Percentiles rank a stretch among this genome's conserved stretches.
Evolutionary conservation across 2,888 invertebrate genomes (phyloP).

Genomic region (Sycophila texana): DNA sequence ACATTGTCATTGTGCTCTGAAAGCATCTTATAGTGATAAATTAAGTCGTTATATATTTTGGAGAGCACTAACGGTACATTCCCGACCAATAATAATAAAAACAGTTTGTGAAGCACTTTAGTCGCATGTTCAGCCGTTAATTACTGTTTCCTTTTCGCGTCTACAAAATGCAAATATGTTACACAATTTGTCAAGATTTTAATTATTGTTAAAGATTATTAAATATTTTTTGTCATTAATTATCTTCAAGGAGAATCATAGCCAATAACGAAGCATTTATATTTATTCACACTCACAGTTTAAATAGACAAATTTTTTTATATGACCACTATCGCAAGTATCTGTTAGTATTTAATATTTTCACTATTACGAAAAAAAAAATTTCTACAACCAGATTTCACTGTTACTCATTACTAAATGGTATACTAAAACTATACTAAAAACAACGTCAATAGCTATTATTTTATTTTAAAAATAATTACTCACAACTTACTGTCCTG

Average conservation of each 20-base stretch:
- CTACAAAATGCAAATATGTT: background rate
- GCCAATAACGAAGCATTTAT: constrained; percentile 4
- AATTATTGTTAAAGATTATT: background rate
- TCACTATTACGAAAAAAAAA: background rate
- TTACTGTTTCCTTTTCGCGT: background rate
- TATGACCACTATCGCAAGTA: constrained; percentile 33
- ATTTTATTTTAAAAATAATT: constrained; percentile 2
- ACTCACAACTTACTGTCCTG: background rate
- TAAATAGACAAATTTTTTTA: constrained; percentile 23
- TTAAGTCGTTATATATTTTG: too few species aligned
- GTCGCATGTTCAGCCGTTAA: background rate
- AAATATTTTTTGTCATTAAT: background rate
- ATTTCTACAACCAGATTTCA: background rate
- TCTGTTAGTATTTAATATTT: background rate
- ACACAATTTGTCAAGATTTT: background rate
- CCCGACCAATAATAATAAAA: background rate
- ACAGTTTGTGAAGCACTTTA: background rate
- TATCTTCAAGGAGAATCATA: background rate
- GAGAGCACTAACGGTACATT: too few species aligned
- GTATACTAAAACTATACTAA: background rate
- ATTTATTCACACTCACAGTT: constrained; percentile 32
- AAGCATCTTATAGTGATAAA: too few species aligned
- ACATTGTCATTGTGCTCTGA: background rate
- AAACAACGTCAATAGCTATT: background rate
- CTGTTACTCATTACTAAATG: background rate